Base-by-base conservation (phyloP, 1,140 invertebrate genomes). In the Oscheius sp. region DNA sequence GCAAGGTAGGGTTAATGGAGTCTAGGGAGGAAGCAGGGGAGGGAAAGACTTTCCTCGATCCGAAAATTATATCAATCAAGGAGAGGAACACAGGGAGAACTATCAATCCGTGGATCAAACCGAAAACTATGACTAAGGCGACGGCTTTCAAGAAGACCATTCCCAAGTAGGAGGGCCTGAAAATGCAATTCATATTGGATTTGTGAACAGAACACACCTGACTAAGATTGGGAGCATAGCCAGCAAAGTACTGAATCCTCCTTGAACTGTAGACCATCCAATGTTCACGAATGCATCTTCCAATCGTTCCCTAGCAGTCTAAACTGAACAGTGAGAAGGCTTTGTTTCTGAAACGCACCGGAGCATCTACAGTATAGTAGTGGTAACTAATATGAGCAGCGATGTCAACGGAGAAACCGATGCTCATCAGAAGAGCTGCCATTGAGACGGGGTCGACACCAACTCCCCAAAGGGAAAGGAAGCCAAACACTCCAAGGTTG, bases 391-490 rank as follows among this genome's bases (percentile, higher is more conserved):
- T 84, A 68, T 86, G 85, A 3, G 83, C 84, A 58, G 83, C 79
- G 70, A 82, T 85, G 74, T 85, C 85, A 4, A 86, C 82, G 15
- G 84, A 85, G 73, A 85, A 85, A n/a, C 85, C 85, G 15, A 86
- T 82, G 34, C 81, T 79, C 82, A 86, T 85, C 15, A 86, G 80
- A 10, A 85, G 70, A 46, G 85, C 81, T 32, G 85, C 84, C 82
- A 85, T 86, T 29, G 84, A 85, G 15, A 86, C 75, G 10, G 85
- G 80, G 72, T 82, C 85, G 3, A 86, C 75, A 2, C 78, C 81
- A 15, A 86, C 71, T 10, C 77, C 80, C 79, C 84, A 85, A 29
- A 82, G 68, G 15, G 76, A 52, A 68, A 86, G 78, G 68, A 83
- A 85, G n/a, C 85, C 85, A 55, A 86, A 78, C 18, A 86, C 77